phyloP scores from a whole-genome alignment of 2,888 invertebrate species.

The Oligia latruncula region DNA sequence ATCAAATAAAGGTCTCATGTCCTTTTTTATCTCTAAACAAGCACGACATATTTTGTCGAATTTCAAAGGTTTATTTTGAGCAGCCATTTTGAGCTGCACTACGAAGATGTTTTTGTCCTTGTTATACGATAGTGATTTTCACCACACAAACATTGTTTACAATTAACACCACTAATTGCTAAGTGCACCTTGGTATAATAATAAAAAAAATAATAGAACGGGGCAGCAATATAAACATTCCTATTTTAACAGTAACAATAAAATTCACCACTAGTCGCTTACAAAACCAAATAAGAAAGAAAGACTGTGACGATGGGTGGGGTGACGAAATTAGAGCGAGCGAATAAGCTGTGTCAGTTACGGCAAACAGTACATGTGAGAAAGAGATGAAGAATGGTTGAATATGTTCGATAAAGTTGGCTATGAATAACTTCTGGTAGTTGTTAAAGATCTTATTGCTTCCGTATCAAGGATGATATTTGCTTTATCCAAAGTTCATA shows the following conservation, averaged over 20 bases:
- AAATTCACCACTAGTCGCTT: constrained; percentile 70
- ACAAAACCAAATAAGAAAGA: constrained; percentile 76
- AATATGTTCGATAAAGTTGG: constrained; percentile 73
- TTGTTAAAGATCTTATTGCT: constrained; percentile 29
- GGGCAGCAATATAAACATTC: constrained; percentile 26
- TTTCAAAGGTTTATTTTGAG: constrained; percentile 80
- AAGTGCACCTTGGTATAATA: constrained; percentile 21
- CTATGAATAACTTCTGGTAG: constrained; percentile 40
- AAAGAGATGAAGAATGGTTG: constrained; percentile 76
- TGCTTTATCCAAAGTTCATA: neutral
- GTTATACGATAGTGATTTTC: constrained; percentile 73
- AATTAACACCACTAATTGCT: constrained; percentile 35
- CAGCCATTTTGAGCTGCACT: constrained; percentile 87
- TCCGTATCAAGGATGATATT: neutral
- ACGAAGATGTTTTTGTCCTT: constrained; percentile 83
- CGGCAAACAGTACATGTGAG: constrained; percentile 44
- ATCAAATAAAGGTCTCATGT: constrained; percentile 92
- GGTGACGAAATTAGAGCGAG: constrained; percentile 75
- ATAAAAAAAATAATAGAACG: constrained; percentile 25
- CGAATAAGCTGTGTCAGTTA: constrained; percentile 61
- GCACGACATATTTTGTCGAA: constrained; percentile 92
- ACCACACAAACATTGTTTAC: constrained; percentile 49
- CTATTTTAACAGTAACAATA: constrained; percentile 54
- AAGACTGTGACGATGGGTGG: constrained; percentile 75
- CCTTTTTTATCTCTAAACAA: constrained; percentile 91